Base-by-base conservation (phyloP, 2,888 invertebrate genomes). In the Periphyllus acericola region DNA sequence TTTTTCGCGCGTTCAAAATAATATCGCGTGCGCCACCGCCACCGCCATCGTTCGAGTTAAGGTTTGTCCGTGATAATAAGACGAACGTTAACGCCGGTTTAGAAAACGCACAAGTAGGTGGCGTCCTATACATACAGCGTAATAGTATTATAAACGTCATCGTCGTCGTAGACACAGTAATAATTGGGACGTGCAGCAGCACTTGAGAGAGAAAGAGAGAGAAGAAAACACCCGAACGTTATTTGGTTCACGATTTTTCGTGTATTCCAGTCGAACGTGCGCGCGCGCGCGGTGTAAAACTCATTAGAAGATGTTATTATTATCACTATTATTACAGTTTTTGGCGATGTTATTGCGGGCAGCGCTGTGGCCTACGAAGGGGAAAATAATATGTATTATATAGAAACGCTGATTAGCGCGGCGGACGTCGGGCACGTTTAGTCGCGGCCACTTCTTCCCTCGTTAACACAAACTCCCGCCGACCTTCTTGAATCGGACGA, bases 391-490 rank as follows among this genome's bases (percentile, higher is more conserved):
- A 21, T 4, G 17, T 32, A 46, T 46, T 4, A 68, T 46, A 60
- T 19, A 25, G 40, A 76, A 76, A 84, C 29, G 40, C 66, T 40
- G 76, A 66, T 84, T 84, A 60, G 76, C 32, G 25, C 32, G 76
- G 9, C 60, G 75, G 75, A 17, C 75, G 66, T 68, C 84, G 84
- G 66, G 78, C 83, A 83, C 78, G 84, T 78, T 78, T 78, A 84
- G 68, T 68, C 76, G 66, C 84, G 84, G 68, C 76, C 68, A 60
- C 40, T 84, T 84, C 76, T 78, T 85, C 76, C 78, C 85, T 78
- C 78, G 85, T 85, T 85, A 78, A 78, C 85, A n/a, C 79, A n/a
- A 83, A 83, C 83, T 75, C 74, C 36, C 55, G 25, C 55, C 32
- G 84, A 66, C 75, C 66, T 79, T 55, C 46, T 72, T n/a, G 79